Base-by-base conservation (phyloP, 2,113 vertebrate species). In the Sinocyclocheilus anophthalmus region DNA sequence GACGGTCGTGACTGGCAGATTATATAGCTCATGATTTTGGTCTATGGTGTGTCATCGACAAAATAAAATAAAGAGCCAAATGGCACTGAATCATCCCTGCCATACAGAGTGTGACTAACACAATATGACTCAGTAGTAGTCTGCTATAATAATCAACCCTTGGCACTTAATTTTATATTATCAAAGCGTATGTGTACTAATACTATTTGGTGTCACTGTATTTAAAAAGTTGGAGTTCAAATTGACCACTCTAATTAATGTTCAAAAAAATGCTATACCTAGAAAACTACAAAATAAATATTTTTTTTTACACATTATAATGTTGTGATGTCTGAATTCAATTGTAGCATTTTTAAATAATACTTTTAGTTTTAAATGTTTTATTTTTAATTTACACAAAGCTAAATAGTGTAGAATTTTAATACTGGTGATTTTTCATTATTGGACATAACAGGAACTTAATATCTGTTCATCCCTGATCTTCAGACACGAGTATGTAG, bases 1-100 rank as follows among this genome's bases (percentile, higher is more conserved):
- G 86, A 77, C 69, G 7, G 84, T 10, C 24, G 18, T 69, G 75
- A 63, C 80, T 55, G 48, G 75, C 20, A 84, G 78, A 87, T 45
- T 39, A 84, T 53, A 76, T 33, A 77, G 85, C 88, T 91, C 89
- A 86, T 88, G 67, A 55, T 72, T 69, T 26, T 84, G 16, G 87
- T 84, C 81, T 73, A 63, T 13, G 9, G 7, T 42, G 42, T 42
- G 42, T 42, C 42, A 42, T 42, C 42, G 84, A 65, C 18, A 63
- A 72, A 63, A 45, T 5, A 57, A 65, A 78, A 22, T 37, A 37
- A 39, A 61, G 9, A 33, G 9, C 42, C 53, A 70, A 85, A 78
- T 69, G 65, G 80, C 73, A 80, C 16, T 42, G 63, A 81, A 42
- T 88, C 73, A 76, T 81, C 57, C 12, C 45, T 80, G 26, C 81